phyloP scores from a whole-genome alignment of 1,140 invertebrate genomes.

The Micrasema minimum region DNA sequence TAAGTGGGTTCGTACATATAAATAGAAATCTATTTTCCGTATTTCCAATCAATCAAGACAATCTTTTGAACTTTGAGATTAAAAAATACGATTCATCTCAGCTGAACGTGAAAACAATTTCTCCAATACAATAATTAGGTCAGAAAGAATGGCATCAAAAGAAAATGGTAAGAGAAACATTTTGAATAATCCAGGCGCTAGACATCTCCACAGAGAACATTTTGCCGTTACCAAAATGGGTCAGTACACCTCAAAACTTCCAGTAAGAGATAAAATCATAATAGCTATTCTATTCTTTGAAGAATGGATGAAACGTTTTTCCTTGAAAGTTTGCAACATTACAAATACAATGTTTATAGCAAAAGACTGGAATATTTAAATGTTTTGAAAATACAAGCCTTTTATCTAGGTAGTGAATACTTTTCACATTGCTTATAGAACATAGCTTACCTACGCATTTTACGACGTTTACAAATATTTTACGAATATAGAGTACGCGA shows the following conservation, averaged over 20 bases:
- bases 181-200: constrained; percentile 7
- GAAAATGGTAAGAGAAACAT: constrained; percentile 22
- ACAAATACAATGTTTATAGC: constrained; percentile 12
- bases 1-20: no score
- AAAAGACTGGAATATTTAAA: neutral
- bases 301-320: constrained; percentile 19
- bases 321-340: constrained; percentile 11
- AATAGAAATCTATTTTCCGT: no score
- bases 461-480: no score
- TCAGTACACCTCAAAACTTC: constrained; percentile 28
- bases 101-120: no score
- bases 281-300: constrained; percentile 20
- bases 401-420: no score
- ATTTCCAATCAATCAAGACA: no score
- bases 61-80: no score
- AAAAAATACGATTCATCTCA: no score
- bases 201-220: neutral
- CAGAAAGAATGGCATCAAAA: constrained; percentile 10
- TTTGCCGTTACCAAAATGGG: constrained; percentile 27
- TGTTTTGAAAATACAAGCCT: no score
- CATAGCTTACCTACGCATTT: no score
- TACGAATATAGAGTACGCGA: no score
- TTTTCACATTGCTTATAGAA: no score
- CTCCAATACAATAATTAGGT: neutral
- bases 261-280: constrained; percentile 26